phyloP scores from a whole-genome alignment of 1,140 invertebrate genomes.

The Bombus turneri region DNA sequence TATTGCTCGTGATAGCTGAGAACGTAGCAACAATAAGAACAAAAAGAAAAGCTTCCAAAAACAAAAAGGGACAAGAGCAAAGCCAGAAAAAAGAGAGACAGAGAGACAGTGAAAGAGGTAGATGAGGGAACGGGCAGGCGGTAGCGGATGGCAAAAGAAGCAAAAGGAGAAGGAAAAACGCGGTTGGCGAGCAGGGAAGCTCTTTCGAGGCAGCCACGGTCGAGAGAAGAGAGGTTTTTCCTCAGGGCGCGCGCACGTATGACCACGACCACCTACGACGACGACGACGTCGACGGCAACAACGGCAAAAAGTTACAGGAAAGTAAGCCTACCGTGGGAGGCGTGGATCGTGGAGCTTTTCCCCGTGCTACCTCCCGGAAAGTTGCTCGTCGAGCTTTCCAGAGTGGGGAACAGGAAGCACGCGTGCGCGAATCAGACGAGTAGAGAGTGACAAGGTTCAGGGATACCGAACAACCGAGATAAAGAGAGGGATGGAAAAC shows the following conservation, averaged over 20 bases:
- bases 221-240: conserved; percentile 57
- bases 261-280: conserved; percentile 62
- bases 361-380: conserved; percentile 55
- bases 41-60: conserved; percentile 29
- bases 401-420: conserved; percentile 60
- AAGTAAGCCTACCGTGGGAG: conserved; percentile 77
- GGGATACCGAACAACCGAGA: not conserved
- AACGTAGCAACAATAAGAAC: conserved; percentile 47
- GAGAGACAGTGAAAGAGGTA: conserved; percentile 39
- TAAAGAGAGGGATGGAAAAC: conserved; percentile 53
- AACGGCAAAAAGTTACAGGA: conserved; percentile 67
- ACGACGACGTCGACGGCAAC: conserved; percentile 54
- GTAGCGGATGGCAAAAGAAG: conserved; percentile 42
- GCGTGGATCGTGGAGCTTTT: conserved; percentile 77
- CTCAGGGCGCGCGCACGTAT: conserved; percentile 55
- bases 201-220: conserved; percentile 57
- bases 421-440: conserved; percentile 67
- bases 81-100: conserved; percentile 50
- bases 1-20: conserved; percentile 63
- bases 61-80: conserved; percentile 5
- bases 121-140: not conserved
- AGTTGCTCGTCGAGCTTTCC: conserved; percentile 59
- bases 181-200: conserved; percentile 62
- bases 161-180: conserved; percentile 38
- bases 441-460: conserved; percentile 50